Evolutionary conservation across 2,888 invertebrate genomes (phyloP).

Genomic region (Lithophane leautieri): DNA sequence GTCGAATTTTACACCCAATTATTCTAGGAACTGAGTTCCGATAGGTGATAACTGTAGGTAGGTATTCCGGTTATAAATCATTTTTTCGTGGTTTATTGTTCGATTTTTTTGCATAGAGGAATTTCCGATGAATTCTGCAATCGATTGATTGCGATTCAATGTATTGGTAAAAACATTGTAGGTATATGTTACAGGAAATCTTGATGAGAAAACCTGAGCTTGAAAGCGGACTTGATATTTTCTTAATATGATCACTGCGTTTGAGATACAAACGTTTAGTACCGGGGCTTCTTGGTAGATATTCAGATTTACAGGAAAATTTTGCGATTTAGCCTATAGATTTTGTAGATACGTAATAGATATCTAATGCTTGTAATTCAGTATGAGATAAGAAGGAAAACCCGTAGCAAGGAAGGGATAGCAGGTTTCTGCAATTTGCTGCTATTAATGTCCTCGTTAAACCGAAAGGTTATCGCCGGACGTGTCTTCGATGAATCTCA

Average conservation of each 20-base stretch:
- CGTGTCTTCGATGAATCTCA: constrained; percentile 54
- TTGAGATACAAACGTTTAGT: neutral
- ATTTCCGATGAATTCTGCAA: neutral
- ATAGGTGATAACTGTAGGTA: neutral
- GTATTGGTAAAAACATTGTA: neutral
- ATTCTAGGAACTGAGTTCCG: neutral
- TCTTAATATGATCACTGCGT: neutral
- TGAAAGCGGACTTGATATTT: neutral
- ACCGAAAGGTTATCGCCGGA: constrained; percentile 56
- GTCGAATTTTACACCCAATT: constrained; percentile 2
- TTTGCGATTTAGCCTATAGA: neutral
- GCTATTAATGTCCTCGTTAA: constrained; percentile 56
- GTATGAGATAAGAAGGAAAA: constrained; percentile 31
- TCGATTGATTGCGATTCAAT: neutral
- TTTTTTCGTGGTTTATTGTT: constrained; percentile 2
- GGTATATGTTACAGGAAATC: neutral
- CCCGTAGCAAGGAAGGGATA: constrained; percentile 37
- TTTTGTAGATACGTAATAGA: constrained; percentile 21
- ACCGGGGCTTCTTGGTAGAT: neutral
- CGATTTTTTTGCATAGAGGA: neutral
- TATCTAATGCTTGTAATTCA: constrained; percentile 40
- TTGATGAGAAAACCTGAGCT: neutral
- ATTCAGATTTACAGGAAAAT: neutral
- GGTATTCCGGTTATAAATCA: neutral
- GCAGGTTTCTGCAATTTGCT: constrained; percentile 49